Conservation (phyloP, 2,888 invertebrate genomes). For the Hirtodrosophila duncani region DNA sequence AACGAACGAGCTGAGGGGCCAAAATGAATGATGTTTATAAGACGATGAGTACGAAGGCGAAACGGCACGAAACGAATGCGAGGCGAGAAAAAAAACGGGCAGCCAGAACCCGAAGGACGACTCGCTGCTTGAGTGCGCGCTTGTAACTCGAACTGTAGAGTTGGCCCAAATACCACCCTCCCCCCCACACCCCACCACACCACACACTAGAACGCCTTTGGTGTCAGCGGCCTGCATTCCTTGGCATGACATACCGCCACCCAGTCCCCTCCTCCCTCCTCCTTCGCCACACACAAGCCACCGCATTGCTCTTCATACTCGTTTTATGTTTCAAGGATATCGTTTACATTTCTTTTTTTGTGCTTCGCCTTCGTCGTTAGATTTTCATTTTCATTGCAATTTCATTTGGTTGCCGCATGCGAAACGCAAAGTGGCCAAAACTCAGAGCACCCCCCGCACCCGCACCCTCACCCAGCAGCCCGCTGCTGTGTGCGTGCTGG, state of each 20-base stretch:
- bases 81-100: too few species aligned
- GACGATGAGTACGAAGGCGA: conserved; percentile 31
- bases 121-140: not conserved
- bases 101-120: too few species aligned
- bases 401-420: conserved; percentile 69
- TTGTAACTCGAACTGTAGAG: too few species aligned
- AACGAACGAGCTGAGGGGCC: too few species aligned
- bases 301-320: conserved; percentile 17
- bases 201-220: conserved; percentile 2
- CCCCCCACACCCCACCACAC: too few species aligned
- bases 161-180: too few species aligned
- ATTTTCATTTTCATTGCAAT: conserved; percentile 70
- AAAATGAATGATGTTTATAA: conserved; percentile 74
- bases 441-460: conserved; percentile 4
- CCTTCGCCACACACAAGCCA: conserved; percentile 4
- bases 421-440: conserved; percentile 64
- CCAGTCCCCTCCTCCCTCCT: conserved; percentile 4
- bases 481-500: conserved; percentile 17
- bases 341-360: conserved; percentile 62
- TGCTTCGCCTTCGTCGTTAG: conserved; percentile 44
- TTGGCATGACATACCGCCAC: conserved; percentile 35
- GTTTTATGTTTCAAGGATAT: conserved; percentile 67
- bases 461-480: not conserved
- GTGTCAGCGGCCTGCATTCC: conserved; percentile 41
- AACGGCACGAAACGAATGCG: too few species aligned